Evolutionary conservation across 2,888 invertebrate species (phyloP).

Genomic region (Scrobipalpa costella): DNA sequence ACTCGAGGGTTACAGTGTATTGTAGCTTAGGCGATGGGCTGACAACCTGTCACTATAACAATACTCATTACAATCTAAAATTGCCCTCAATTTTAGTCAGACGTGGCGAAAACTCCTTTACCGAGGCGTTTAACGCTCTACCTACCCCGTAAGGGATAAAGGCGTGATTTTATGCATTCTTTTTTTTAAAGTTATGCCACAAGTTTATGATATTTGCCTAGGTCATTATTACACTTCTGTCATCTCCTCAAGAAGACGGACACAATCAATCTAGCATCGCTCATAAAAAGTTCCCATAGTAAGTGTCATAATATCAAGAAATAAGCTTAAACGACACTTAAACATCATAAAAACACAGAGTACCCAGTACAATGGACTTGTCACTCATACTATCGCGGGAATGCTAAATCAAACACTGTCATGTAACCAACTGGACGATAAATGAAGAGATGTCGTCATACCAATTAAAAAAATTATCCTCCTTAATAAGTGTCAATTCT

Average conservation of each 20-base stretch:
- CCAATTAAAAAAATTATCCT: conserved; percentile 80
- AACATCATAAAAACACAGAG: conserved; percentile 18
- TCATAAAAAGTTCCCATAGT: background rate
- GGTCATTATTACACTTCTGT: too few species aligned
- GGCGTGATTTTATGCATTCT: too few species aligned
- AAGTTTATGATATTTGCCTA: too few species aligned
- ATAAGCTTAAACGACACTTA: conserved; percentile 22
- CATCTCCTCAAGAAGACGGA: background rate
- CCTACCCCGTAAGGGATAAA: too few species aligned
- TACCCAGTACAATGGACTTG: conserved; percentile 26
- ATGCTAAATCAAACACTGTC: conserved; percentile 71
- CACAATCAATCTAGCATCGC: background rate
- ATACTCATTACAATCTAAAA: too few species aligned
- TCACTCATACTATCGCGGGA: conserved; percentile 43
- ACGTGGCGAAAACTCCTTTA: too few species aligned
- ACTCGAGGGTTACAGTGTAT: too few species aligned
- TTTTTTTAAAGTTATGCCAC: too few species aligned
- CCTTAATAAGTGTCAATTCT: conserved; percentile 81
- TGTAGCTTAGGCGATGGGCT: too few species aligned
- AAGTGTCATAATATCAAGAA: conserved; percentile 11
- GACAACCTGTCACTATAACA: too few species aligned
- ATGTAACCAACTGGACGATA: conserved; percentile 62
- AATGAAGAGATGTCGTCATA: conserved; percentile 78
- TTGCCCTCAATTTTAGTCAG: too few species aligned
- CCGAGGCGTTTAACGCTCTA: too few species aligned